phyloP scores from a whole-genome alignment of 2,797 vertebrate species.

The Neopelma chrysocephalum region DNA sequence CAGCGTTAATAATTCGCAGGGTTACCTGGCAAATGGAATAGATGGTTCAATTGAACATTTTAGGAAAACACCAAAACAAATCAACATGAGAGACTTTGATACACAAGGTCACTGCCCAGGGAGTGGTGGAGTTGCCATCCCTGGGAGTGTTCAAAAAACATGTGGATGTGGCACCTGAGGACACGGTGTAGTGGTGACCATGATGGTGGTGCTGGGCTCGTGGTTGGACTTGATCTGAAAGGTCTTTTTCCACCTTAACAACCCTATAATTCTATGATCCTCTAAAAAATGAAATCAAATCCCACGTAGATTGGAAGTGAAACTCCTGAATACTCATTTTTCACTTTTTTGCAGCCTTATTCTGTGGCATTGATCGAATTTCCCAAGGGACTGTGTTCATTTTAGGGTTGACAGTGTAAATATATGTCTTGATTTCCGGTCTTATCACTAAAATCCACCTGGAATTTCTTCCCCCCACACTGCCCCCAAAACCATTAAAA shows the following conservation, averaged over 20 bases:
- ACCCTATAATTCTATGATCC: neutral
- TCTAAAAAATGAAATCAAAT: neutral
- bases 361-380: neutral
- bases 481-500: neutral
- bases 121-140: neutral
- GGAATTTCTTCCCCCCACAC: neutral
- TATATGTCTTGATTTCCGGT: neutral
- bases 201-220: neutral
- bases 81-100: conserved; percentile 5
- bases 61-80: conserved; percentile 15
- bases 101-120: neutral
- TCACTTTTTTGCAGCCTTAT: neutral
- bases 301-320: neutral
- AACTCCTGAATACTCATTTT: neutral
- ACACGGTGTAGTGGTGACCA: neutral
- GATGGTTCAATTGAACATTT: neutral
- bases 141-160: neutral
- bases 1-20: conserved; percentile 36
- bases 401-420: neutral
- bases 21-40: neutral
- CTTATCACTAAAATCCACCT: neutral
- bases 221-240: neutral
- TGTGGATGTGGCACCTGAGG: neutral
- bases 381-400: neutral
- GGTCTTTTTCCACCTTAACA: neutral